Percentiles rank a stretch among this genome's conserved stretches.
Evolutionary conservation across 2,797 vertebrate species (phyloP).

Genomic region (Melanotaenia boesemani): DNA sequence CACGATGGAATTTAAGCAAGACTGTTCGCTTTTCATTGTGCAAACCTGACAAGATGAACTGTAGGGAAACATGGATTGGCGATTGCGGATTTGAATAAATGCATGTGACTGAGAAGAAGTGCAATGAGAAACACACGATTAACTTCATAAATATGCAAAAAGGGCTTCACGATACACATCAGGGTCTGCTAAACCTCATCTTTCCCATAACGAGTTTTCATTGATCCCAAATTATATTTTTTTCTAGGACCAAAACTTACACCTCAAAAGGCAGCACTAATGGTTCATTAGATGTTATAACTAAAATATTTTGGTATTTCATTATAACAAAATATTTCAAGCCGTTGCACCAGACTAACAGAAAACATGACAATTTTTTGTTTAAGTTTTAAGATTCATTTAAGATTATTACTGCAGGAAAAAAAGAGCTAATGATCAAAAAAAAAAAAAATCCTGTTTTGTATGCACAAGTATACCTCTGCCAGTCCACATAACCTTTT

Average conservation of each 20-base stretch:
- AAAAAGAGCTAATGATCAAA: conserved; percentile 4
- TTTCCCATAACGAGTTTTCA: conserved; percentile 19
- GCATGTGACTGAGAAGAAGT: not conserved
- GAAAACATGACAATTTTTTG: conserved; percentile 8
- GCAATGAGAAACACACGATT: not conserved
- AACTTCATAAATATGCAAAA: conserved; percentile 14
- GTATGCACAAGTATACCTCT: conserved; percentile 46
- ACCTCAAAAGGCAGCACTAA: conserved; percentile 2
- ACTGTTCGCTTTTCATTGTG: no score
- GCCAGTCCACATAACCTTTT: conserved; percentile 47
- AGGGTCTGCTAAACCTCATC: conserved; percentile 21
- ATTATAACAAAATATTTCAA: not conserved
- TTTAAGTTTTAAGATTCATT: conserved; percentile 12
- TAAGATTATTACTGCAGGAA: conserved; percentile 10
- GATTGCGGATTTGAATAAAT: no score
- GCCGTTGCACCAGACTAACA: conserved; percentile 19
- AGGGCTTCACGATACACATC: conserved; percentile 10
- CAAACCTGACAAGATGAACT: no score
- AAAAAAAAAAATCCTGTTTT: conserved; percentile 37
- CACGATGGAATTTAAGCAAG: no score
- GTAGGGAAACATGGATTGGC: no score
- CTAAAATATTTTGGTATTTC: conserved; percentile 9
- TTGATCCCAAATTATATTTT: conserved; percentile 18
- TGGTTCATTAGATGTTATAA: not conserved
- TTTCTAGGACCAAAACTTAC: conserved; percentile 1